phyloP scores from a whole-genome alignment of 2,113 vertebrate species.

The Burhinus bistriatus region DNA sequence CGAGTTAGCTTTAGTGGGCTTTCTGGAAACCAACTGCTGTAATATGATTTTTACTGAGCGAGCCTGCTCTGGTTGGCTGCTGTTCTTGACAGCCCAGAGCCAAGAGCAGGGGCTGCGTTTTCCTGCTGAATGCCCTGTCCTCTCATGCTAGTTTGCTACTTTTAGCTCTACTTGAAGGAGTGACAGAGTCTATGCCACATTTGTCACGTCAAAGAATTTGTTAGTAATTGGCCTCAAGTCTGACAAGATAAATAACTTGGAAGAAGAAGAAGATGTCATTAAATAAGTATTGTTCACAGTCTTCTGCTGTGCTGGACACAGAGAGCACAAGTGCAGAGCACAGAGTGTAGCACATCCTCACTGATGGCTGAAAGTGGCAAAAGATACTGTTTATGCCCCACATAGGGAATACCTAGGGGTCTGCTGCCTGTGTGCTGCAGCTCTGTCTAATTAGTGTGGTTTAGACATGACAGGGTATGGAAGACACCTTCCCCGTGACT shows the following conservation, averaged over 20 bases:
- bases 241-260: not conserved
- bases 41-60: not conserved
- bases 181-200: not conserved
- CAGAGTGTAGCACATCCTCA: not conserved
- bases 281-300: not conserved
- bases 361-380: not conserved
- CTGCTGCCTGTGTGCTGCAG: not conserved
- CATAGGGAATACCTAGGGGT: not conserved
- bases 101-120: not conserved
- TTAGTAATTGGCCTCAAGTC: not conserved
- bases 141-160: rapidly evolving
- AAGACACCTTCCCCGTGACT: not conserved
- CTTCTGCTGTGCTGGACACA: not conserved
- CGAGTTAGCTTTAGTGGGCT: not conserved
- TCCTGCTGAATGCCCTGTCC: not conserved
- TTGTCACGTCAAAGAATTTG: not conserved
- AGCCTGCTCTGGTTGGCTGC: not conserved
- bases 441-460: not conserved
- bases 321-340: not conserved
- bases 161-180: not conserved
- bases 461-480: not conserved
- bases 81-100: not conserved
- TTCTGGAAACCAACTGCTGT: not conserved
- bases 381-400: not conserved
- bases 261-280: not conserved